Evolutionary conservation across 2,113 vertebrate species (phyloP), one percentile per base, ranked within the genome.

Genomic region (Pteropus alecto): DNA sequence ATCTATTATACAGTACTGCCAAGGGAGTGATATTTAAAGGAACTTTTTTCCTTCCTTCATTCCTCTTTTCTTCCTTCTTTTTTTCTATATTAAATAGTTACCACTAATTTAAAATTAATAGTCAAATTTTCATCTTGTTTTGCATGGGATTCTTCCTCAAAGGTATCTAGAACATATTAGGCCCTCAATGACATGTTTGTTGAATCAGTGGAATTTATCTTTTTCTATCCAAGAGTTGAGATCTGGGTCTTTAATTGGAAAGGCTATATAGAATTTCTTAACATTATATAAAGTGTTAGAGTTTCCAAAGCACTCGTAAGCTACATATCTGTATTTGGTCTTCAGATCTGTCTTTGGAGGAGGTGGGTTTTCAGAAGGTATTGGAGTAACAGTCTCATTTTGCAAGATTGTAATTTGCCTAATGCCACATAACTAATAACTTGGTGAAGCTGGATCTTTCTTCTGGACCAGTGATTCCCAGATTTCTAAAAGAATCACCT

Each of bases 41-140:
- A 16, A 35, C 28, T 54, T 89, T 33, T 71, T 48, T 30, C 41
- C 18, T 92, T n/a, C 30, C 21, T 3, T 85, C 35, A 3, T 93
- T 56, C 56, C 54, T 71, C 16, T 10, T 43, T 56, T 60, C 30
- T 83, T 92, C 24, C 48, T 43, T 60, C 15, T 43, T 81, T 87
- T 35, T 33, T 83, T 92, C 30, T n/a, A 22, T 30, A 35, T 77
- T 74, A 61, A 48, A 54, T 83, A 83, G 41, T 70, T 19, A 92
- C 21, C 8, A 68, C 21, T 48, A 77, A 30, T 90, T 94, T 58
- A 93, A 97, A 95, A 58, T 82, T 87, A 56, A 35, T 19, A 54
- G 35, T 68, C 67, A 87, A 3, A 70, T 87, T 83, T 94, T 82
- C 30, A 86, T 90, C 41, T 70, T 71, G 65, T 83, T 93, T 95